phyloP scores from a whole-genome alignment of 2,797 vertebrate species.

The Poecilia wingei region DNA sequence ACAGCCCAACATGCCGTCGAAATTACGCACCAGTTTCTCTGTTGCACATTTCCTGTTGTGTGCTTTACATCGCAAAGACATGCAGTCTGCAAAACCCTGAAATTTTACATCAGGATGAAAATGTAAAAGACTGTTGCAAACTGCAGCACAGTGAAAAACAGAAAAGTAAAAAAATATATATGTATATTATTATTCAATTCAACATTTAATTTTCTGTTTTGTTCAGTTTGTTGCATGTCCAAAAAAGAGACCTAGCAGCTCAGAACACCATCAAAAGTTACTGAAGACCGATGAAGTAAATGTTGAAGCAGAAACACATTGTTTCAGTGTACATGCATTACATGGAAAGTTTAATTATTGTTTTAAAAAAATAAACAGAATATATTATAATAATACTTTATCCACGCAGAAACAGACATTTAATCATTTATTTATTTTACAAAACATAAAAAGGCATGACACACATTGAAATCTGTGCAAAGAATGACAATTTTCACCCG shows the following conservation, averaged over 20 bases:
- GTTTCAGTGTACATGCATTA: neutral
- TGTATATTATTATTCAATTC: neutral
- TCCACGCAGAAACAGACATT: neutral
- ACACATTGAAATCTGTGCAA: neutral
- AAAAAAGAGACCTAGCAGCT: neutral
- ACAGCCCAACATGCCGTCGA: no score
- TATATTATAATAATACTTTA: neutral
- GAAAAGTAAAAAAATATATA: no score
- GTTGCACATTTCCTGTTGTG: neutral
- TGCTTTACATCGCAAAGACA: neutral
- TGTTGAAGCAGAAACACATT: neutral
- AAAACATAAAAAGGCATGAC: neutral
- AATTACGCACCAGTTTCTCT: neutral
- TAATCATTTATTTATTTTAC: neutral
- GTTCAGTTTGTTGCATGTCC: neutral
- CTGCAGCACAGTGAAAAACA: neutral
- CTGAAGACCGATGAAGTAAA: neutral
- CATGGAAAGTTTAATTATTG: neutral
- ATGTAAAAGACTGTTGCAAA: neutral
- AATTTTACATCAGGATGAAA: neutral
- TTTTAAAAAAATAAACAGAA: neutral
- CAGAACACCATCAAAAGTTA: neutral
- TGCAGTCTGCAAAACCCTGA: neutral
- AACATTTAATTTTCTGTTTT: neutral
- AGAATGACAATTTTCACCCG: neutral